phyloP scores from a whole-genome alignment of 2,888 invertebrate species.

The Drosophila macrospina region DNA sequence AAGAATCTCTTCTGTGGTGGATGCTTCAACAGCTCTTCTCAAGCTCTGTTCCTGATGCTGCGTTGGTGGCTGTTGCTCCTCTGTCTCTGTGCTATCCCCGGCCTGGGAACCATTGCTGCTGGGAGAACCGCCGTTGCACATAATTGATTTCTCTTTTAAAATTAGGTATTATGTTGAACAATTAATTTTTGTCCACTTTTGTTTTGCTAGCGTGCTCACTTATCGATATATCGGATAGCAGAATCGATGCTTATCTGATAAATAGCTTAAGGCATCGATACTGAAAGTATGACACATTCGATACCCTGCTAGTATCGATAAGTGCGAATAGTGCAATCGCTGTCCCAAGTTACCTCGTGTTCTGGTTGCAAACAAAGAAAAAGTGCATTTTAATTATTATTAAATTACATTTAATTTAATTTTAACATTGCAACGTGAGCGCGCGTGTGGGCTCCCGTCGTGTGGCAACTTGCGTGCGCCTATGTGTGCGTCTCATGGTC shows the following conservation, averaged over 20 bases:
- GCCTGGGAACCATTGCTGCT: slow-evolving; percentile 67
- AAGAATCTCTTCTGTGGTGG: slow-evolving; percentile 67
- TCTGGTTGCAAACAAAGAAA: slow-evolving; percentile 79
- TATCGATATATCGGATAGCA: not conserved
- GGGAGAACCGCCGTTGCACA: slow-evolving; percentile 73
- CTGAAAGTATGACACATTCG: slow-evolving; percentile 13
- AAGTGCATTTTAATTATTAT: slow-evolving; percentile 80
- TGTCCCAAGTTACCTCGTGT: slow-evolving; percentile 63
- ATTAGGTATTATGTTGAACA: slow-evolving; percentile 1
- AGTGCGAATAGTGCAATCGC: too few species aligned
- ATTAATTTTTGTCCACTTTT: slow-evolving; percentile 14
- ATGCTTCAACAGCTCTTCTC: slow-evolving; percentile 53
- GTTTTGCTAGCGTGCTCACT: slow-evolving; percentile 35
- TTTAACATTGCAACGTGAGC: slow-evolving; percentile 28
- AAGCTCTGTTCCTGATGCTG: slow-evolving; percentile 27
- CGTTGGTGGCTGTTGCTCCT: slow-evolving; percentile 33
- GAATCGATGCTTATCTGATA: not conserved
- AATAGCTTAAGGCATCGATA: slow-evolving; percentile 17
- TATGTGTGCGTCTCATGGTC: slow-evolving; percentile 65
- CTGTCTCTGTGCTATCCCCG: slow-evolving; percentile 48
- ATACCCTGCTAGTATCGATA: slow-evolving; percentile 45
- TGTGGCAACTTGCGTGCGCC: slow-evolving; percentile 51
- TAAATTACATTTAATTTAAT: slow-evolving; percentile 57
- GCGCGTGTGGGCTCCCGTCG: slow-evolving; percentile 42
- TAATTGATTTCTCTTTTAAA: slow-evolving; percentile 19